These are phyloP conservation scores for Drosophila elegans DNA, from an alignment of 1,140 invertebrate genomes.

Conservation along the genomic window DNA sequence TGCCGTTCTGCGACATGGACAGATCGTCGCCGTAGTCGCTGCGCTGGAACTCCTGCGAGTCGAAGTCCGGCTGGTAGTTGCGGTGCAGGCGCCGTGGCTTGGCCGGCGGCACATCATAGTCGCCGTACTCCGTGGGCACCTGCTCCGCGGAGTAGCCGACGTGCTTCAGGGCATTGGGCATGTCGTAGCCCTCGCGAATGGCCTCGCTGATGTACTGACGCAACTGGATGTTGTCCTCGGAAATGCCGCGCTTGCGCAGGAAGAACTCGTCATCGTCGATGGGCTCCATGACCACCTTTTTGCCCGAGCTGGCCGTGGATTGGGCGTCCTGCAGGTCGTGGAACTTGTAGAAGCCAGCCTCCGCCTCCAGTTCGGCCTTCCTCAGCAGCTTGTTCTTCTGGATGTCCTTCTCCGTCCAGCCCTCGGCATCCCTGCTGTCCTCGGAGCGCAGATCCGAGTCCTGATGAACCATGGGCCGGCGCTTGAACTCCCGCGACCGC, in stretches of 20 bases:
- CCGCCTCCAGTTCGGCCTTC: constrained; percentile 78
- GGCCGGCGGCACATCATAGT: constrained; percentile 80
- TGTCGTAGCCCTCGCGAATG: constrained; percentile 91
- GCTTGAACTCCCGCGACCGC: constrained; percentile 76
- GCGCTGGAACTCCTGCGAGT: constrained; percentile 80
- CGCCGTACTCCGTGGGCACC: constrained; percentile 54
- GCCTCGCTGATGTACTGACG: constrained; percentile 91
- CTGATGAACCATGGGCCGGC: constrained; percentile 79
- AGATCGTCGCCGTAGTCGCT: constrained; percentile 79
- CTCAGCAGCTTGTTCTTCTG: constrained; percentile 76
- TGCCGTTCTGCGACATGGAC: constrained; percentile 82
- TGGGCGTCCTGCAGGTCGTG: constrained; percentile 77
- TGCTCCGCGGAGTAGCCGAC: constrained; percentile 85
- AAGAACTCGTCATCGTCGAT: constrained; percentile 95
- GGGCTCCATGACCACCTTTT: constrained; percentile 90
- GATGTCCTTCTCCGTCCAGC: constrained; percentile 77
- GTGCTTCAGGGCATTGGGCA: constrained; percentile 88
- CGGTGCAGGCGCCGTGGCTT: constrained; percentile 77
- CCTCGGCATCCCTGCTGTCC: constrained; percentile 72
- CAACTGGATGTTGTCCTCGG: constrained; percentile 92
- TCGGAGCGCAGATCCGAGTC: constrained; percentile 84
- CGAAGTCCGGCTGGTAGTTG: constrained; percentile 63
- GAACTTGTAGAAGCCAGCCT: constrained; percentile 74
- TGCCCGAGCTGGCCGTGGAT: constrained; percentile 84
- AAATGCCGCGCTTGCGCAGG: constrained; percentile 91